These are phyloP conservation scores for Falco cherrug DNA, from an alignment of 2,797 vertebrate genomes.

Conservation along the genomic window DNA sequence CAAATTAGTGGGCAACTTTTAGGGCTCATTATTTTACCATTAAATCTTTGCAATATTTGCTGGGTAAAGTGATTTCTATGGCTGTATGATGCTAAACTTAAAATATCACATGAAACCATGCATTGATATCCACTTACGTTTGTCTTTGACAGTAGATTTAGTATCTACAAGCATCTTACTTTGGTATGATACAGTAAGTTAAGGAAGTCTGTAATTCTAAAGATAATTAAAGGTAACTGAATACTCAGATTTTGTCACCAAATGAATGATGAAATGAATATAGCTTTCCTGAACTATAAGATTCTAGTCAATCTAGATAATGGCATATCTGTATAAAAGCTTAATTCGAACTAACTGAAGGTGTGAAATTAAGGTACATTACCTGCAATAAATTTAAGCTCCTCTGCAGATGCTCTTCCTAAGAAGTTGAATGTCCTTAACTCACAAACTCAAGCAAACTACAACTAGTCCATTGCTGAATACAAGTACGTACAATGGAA, in stretches of 20 bases:
- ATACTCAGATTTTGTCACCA: not conserved
- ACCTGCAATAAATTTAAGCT: not conserved
- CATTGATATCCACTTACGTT: not conserved
- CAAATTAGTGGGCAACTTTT: not conserved
- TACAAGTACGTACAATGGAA: not conserved
- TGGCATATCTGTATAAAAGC: not conserved
- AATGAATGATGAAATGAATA: not conserved
- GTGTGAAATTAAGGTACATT: not conserved
- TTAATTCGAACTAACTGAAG: not conserved
- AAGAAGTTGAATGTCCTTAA: not conserved
- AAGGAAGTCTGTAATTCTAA: not conserved
- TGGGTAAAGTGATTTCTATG: not conserved
- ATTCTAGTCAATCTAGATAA: not conserved
- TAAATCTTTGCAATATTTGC: not conserved
- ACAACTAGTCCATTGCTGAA: not conserved
- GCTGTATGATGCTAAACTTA: not conserved
- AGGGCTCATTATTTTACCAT: not conserved
- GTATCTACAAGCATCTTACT: not conserved
- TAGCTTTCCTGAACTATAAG: not conserved
- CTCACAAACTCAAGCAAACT: not conserved
- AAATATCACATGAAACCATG: not conserved
- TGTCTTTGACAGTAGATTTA: not conserved
- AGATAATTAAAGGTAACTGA: not conserved
- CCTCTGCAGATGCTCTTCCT: not conserved
- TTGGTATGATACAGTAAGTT: not conserved